Evolutionary conservation across 92 coral and sea anemone genomes (phyloP), one percentile per base, ranked within the genome.

Genomic region (Zoanthus gigantus): DNA sequence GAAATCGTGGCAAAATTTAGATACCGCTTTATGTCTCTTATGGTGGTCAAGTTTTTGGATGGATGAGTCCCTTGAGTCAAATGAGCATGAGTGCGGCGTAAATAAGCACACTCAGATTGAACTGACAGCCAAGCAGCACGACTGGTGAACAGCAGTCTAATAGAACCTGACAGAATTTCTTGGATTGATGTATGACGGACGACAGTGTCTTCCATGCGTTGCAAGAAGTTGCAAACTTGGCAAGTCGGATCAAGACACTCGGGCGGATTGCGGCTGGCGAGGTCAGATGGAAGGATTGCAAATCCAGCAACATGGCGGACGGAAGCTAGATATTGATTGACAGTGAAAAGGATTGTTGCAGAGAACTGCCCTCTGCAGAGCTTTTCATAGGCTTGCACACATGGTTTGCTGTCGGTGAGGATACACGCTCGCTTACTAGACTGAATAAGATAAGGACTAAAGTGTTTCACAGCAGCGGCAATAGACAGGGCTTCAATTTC

Each of bases 361-460:
- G 81, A 89, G 56, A 85, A 90, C 67, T 72, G 80, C 56, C 87
- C 77, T 0, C 85, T 29, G 48, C 92, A 89, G 7, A 89, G 53
- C 84, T 89, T 89, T 46, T 74, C 88, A 57, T 57, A 89, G 2
- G 86, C 92, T 42, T 89, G 89, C 15, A 89, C 86, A 56, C 90
- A 90, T 5, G 86, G 82, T 28, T 83, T 87, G 72, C 85, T 90
- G 61, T 87, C 84, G 34, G 90, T 90, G 71, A 89, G 86, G 37
- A 91, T 72, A 53, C 82, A 88, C 48, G 86, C 10, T 10, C 44
- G 50, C 1, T 84, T 12, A 45, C 4, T 18, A 31, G 88, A 83
- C 23, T 23, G 23, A 23, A 23, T 82, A 65, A 91, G 46, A 72
- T 65, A 87, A 0, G 86, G 89, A 78, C 84, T 80, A 85, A 91